These are phyloP conservation scores for Diadegma fenestrale DNA, from an alignment of 2,888 invertebrate species.

Conservation along the genomic window DNA sequence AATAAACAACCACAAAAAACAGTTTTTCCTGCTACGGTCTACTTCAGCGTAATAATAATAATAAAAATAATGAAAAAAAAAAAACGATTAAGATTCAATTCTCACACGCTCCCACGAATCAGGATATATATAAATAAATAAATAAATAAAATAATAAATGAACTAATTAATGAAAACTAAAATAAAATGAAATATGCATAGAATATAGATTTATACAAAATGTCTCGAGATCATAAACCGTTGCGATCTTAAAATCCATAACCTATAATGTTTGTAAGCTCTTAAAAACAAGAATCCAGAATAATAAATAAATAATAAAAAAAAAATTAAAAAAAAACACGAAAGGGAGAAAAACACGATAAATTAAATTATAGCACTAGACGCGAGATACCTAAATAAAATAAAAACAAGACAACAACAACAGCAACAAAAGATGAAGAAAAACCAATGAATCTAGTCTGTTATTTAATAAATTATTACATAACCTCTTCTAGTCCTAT, in stretches of 20 bases:
- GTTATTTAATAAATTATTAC: constrained; percentile 68
- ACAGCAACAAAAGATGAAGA: constrained; percentile 32
- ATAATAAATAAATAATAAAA: constrained; percentile 45
- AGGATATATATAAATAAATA: constrained; percentile 55
- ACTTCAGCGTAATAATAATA: constrained; percentile 51
- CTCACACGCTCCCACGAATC: constrained; percentile 62
- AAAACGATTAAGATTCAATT: constrained; percentile 53
- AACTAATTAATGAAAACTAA: constrained; percentile 25
- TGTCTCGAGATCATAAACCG: constrained; percentile 64
- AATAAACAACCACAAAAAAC: constrained; percentile 1
- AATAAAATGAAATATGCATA: constrained; percentile 48
- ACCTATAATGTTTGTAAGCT: constrained; percentile 65
- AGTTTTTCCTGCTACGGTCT: constrained; percentile 58
- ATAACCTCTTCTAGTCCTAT: constrained; percentile 72
- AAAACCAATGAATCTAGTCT: constrained; percentile 62
- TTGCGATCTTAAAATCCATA: constrained; percentile 65
- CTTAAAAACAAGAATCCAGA: constrained; percentile 33
- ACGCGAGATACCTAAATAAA: constrained; percentile 62
- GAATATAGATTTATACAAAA: constrained; percentile 66
- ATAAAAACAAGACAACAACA: constrained; percentile 43
- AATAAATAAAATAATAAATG: constrained; percentile 32
- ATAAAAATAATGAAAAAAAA: constrained; percentile 41
- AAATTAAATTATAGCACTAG: constrained; percentile 64
- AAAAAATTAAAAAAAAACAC: background rate
- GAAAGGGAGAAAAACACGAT: constrained; percentile 42